Evolutionary conservation across 2,888 invertebrate species (phyloP).

Genomic region (Acanthosepion esculentum): DNA sequence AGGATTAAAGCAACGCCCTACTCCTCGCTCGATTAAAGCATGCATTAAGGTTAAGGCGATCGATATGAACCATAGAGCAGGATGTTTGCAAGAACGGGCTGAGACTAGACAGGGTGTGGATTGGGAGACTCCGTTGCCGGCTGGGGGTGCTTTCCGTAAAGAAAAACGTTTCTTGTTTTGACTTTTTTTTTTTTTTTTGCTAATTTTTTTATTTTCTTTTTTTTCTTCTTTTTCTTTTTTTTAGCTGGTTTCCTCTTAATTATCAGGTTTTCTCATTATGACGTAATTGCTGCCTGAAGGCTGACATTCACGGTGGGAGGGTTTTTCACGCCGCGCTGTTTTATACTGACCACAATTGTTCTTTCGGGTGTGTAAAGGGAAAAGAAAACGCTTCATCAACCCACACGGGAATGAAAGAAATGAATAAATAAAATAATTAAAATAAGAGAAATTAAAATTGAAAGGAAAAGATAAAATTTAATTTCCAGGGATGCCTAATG

Average conservation of each 20-base stretch:
- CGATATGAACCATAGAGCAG: not conserved
- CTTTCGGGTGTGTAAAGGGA: not conserved
- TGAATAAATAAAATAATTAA: not conserved
- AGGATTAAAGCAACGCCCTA: not conserved
- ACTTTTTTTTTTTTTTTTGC: too few species aligned
- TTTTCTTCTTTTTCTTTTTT: not conserved
- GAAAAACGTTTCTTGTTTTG: too few species aligned
- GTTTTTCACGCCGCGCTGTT: not conserved
- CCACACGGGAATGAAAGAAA: not conserved
- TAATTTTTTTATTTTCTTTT: too few species aligned
- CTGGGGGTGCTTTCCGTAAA: not conserved
- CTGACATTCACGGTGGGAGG: not conserved
- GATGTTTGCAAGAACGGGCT: not conserved
- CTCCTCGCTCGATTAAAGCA: not conserved
- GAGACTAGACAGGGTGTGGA: not conserved
- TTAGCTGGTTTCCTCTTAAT: not conserved
- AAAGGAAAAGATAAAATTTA: not conserved
- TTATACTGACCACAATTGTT: not conserved
- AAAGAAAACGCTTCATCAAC: not conserved
- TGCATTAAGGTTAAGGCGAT: not conserved
- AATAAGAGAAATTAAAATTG: not conserved
- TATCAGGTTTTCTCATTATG: conserved; percentile 33
- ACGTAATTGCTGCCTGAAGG: not conserved
- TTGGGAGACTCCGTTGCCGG: not conserved
- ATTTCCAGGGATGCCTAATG: not conserved